These are phyloP conservation scores for Amphimedon queenslandica DNA, from an alignment of 37 sponge, comb jelly and placozoan species.

Conservation along the genomic window DNA sequence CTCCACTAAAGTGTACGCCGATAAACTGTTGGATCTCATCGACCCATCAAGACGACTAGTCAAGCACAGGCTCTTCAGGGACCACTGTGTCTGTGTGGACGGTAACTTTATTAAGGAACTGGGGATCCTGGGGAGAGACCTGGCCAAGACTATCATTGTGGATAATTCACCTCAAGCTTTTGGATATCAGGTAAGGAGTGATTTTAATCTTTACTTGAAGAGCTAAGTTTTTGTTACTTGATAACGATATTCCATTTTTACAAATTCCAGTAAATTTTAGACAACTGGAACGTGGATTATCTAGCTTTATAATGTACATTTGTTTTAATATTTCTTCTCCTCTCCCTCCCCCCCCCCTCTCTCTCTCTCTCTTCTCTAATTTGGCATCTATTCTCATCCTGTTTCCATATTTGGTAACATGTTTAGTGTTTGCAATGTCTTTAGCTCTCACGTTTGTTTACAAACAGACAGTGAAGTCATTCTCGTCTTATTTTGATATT, in stretches of 20 bases:
- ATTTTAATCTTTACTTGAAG: neutral
- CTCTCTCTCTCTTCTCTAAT: neutral
- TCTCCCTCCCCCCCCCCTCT: neutral
- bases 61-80: conserved; percentile 87
- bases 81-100: conserved; percentile 89
- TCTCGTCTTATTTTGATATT: too few relatives aligned
- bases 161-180: conserved; percentile 98
- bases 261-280: neutral
- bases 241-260: neutral
- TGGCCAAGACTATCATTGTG: conserved; percentile 88
- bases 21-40: conserved; percentile 82
- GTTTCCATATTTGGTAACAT: too few relatives aligned
- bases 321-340: neutral
- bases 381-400: too few relatives aligned
- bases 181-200: conserved; percentile 84
- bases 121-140: conserved; percentile 85
- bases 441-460: too few relatives aligned
- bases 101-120: conserved; percentile 95
- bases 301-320: neutral
- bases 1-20: conserved; percentile 86
- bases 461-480: too few relatives aligned
- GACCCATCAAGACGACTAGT: conserved; percentile 83
- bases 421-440: too few relatives aligned
- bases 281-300: neutral
- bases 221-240: neutral